phyloP scores from a whole-genome alignment of 1,140 invertebrate genomes.

The Amphibalanus amphitrite region DNA sequence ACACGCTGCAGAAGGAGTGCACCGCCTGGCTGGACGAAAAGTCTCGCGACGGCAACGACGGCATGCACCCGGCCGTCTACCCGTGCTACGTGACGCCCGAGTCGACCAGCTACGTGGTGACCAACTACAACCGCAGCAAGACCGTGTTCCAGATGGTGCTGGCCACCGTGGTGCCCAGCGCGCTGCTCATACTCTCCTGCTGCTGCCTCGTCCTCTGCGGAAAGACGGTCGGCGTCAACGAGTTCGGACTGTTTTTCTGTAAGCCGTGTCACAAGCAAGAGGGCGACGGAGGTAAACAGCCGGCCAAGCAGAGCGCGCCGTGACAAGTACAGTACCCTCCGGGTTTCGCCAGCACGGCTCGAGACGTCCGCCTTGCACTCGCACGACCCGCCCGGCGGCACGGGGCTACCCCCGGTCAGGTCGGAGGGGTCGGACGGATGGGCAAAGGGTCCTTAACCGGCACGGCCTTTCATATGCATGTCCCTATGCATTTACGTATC shows the following conservation, averaged over 20 bases:
- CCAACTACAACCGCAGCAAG: slow-evolving; percentile 54
- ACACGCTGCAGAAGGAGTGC: slow-evolving; percentile 70
- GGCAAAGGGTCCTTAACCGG: too few species aligned
- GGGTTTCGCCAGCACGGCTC: not conserved
- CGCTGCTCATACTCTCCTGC: slow-evolving; percentile 64
- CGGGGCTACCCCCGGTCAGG: too few species aligned
- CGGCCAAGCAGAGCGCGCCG: not conserved
- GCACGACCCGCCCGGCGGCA: too few species aligned
- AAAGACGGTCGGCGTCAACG: slow-evolving; percentile 26
- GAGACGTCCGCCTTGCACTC: not conserved
- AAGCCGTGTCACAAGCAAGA: slow-evolving; percentile 3
- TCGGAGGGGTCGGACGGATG: too few species aligned
- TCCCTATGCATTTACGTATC: too few species aligned
- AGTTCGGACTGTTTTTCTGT: slow-evolving; percentile 6
- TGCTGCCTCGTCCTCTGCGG: slow-evolving; percentile 66
- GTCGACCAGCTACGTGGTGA: slow-evolving; percentile 45
- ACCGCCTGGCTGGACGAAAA: slow-evolving; percentile 62
- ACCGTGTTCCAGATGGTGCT: slow-evolving; percentile 63
- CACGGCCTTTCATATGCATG: too few species aligned
- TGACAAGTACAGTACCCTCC: not conserved
- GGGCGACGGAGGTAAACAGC: not conserved
- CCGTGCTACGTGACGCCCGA: slow-evolving; percentile 54
- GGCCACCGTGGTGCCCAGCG: slow-evolving; percentile 58
- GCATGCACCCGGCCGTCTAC: slow-evolving; percentile 65
- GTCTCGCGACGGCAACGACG: slow-evolving; percentile 68